A percentile compares a stretch with the other conserved stretches of the same genome.
phyloP scores from a whole-genome alignment of 2,113 vertebrate species.

The Trogon surrucura region DNA sequence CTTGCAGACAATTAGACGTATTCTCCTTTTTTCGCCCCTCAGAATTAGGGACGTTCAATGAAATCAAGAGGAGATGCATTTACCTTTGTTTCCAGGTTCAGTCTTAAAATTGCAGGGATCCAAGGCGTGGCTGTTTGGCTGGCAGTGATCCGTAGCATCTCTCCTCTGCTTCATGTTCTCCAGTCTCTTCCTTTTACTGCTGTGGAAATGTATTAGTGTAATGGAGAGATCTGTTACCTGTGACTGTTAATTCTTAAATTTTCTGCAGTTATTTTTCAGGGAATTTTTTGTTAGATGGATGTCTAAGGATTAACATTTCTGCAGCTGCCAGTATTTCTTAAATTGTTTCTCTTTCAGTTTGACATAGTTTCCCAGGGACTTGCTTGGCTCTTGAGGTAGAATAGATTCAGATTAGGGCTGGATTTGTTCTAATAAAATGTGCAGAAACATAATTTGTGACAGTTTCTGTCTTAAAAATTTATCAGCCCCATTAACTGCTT shows the following conservation, averaged over 20 bases:
- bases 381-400: constrained; percentile 26
- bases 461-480: constrained; percentile 63
- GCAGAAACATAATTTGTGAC: constrained; percentile 60
- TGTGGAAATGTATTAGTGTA: background rate
- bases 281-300: background rate
- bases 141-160: background rate
- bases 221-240: background rate
- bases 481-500: constrained; percentile 39
- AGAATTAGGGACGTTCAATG: background rate
- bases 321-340: background rate
- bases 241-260: background rate
- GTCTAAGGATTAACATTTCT: background rate
- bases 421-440: constrained; percentile 40
- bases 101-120: background rate
- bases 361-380: background rate
- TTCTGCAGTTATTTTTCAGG: background rate
- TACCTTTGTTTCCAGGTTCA: background rate
- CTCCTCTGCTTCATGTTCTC: background rate
- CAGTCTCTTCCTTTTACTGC: background rate
- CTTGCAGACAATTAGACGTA: background rate
- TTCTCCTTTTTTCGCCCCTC: background rate
- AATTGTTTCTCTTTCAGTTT: background rate
- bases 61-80: background rate
- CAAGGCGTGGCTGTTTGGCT: background rate
- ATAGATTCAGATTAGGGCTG: constrained; percentile 30